Conservation (phyloP, 2,888 invertebrate genomes). For the Pasiphila rectangulata region DNA sequence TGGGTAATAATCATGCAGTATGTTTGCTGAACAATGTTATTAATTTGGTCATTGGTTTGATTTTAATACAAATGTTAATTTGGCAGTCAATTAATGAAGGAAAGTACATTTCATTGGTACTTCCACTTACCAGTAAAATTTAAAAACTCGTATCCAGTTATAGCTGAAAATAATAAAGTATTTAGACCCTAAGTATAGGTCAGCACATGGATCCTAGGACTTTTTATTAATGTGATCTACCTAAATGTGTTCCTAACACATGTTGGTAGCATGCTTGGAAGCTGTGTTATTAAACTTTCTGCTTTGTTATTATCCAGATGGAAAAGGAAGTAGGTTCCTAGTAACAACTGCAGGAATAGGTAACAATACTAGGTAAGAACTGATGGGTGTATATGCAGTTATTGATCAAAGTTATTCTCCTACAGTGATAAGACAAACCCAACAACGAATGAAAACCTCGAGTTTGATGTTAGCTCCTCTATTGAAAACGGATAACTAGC, state of each 20-base stretch:
- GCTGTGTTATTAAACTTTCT: background rate
- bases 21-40: background rate
- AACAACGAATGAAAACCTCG: too few species aligned
- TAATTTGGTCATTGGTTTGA: background rate
- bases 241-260: too few species aligned
- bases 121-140: constrained; percentile 76
- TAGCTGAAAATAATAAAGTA: constrained; percentile 78
- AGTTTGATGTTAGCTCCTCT: too few species aligned
- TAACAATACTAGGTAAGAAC: too few species aligned
- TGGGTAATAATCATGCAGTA: constrained; percentile 20
- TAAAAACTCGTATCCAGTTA: constrained; percentile 73
- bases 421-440: too few species aligned
- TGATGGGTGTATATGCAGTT: too few species aligned
- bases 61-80: constrained; percentile 34
- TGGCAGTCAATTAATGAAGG: constrained; percentile 54
- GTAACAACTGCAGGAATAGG: too few species aligned
- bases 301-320: background rate
- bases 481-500: too few species aligned
- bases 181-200: constrained; percentile 60
- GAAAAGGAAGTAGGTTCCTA: background rate
- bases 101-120: constrained; percentile 68
- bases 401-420: too few species aligned
- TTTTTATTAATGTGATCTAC: too few species aligned
- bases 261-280: background rate
- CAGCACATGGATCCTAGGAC: constrained; percentile 26